Evolutionary conservation across 2,113 vertebrate genomes (phyloP).

Genomic region (Tragelaphus buxtoni): DNA sequence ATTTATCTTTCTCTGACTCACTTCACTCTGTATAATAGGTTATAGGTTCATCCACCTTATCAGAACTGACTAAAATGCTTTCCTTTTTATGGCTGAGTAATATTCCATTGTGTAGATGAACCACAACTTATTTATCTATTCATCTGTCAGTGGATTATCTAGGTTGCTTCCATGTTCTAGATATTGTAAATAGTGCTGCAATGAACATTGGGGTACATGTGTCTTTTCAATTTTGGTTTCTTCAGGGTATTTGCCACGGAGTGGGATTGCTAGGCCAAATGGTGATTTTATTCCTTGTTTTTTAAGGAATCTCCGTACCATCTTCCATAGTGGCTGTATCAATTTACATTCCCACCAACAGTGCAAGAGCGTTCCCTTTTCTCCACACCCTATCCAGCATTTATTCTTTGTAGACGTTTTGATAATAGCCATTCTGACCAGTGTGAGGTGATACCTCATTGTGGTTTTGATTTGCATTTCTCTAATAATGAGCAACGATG

Average conservation of each 20-base stretch:
- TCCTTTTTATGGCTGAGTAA: not conserved
- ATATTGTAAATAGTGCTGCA: not conserved
- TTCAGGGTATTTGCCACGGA: accelerated
- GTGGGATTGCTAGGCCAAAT: not conserved
- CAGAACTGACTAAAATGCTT: not conserved
- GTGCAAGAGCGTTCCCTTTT: not conserved
- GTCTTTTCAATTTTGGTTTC: not conserved
- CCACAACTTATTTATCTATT: not conserved
- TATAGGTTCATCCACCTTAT: not conserved
- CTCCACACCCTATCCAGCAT: not conserved
- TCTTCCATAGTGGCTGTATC: not conserved
- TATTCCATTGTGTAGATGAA: not conserved
- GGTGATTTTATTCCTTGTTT: not conserved
- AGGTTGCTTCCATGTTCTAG: not conserved
- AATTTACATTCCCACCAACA: not conserved
- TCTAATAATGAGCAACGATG: not conserved
- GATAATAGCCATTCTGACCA: not conserved
- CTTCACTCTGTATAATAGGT: not conserved
- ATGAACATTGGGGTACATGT: not conserved
- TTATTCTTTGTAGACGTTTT: not conserved
- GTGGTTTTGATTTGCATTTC: not conserved
- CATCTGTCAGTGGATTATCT: not conserved
- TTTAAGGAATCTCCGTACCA: not conserved
- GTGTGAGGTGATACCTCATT: not conserved
- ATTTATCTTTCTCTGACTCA: not conserved